Base-by-base conservation (phyloP, 2,113 vertebrate species). In the Mystacornis crossleyi region DNA sequence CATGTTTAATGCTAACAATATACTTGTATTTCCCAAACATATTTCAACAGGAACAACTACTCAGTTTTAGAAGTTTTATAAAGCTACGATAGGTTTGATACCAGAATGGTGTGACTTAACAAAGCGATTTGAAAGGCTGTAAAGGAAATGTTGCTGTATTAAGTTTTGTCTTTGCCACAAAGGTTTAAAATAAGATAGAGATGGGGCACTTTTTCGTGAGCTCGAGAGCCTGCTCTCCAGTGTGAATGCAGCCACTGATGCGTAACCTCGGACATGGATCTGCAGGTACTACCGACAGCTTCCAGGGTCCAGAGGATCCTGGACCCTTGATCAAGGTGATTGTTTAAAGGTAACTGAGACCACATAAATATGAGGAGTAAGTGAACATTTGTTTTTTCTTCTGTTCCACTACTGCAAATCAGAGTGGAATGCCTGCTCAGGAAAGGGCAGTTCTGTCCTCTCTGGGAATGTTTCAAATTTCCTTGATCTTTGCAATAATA, bases 181-280 rank as follows among this genome's bases (percentile, higher is more conserved):
- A 51, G 33, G 18, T 86, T 86, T 28, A 51, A 64, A 51, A 21
- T 47, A n/a, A 7, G 10, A 6, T 45, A 43, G 13, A 42, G 24
- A 62, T 47, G 9, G 29, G 18, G 11, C 33, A 29, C 6, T 18
- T 83, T 60, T 61, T 79, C 3, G 5, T 50, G 8, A 72, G 36
- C 10, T 61, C 1, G n/a, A 61, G n/a, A 13, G 12, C 5, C 16
- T 45, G 7, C 6, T 7, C 33, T 19, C 8, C 7, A 6, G 6
- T 36, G 20, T 72, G 43, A 61, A 7, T n/a, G 50, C 34, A 60
- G 20, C 18, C 33, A 42, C 25, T 19, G 19, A 8, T 61, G 3
- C 0, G 1, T 55, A 48, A 74, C 5, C 11, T 57, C 9, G 31
- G 42, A 34, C 2, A 3, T 28, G 25, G 45, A 36, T 86, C 62